phyloP scores from a whole-genome alignment of 2,888 invertebrate genomes.

The Rhabditoides inermis region DNA sequence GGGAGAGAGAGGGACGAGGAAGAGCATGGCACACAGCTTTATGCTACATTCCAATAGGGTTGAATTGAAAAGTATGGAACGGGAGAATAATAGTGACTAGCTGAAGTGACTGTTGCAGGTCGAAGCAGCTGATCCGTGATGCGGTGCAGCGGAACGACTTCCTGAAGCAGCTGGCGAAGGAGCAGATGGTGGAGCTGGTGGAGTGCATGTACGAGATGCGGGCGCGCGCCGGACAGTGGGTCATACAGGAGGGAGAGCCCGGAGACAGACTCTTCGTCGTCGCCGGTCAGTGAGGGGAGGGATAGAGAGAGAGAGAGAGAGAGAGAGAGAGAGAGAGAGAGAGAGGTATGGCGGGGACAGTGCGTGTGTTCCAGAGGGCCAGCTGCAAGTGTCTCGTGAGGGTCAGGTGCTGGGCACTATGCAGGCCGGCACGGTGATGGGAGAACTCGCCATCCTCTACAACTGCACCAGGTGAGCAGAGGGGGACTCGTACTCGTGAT shows the following conservation, averaged over 20 bases:
- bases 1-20: no score
- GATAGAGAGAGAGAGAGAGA: neutral
- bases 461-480: conserved; percentile 68
- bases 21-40: no score
- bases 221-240: conserved; percentile 54
- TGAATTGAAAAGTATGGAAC: no score
- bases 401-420: conserved; percentile 71
- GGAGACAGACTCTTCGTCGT: conserved; percentile 69
- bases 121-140: conserved; percentile 58
- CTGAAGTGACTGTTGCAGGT: conserved; percentile 51
- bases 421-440: conserved; percentile 73
- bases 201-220: conserved; percentile 58
- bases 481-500: no score
- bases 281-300: conserved; percentile 18
- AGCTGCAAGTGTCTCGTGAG: conserved; percentile 75
- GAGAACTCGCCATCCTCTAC: conserved; percentile 85
- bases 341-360: neutral
- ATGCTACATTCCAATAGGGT: no score
- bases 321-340: neutral
- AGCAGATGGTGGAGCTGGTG: conserved; percentile 56
- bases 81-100: no score
- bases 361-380: conserved; percentile 68
- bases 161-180: conserved; percentile 57
- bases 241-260: conserved; percentile 57
- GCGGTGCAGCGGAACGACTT: conserved; percentile 58